Evolutionary conservation across 1,140 invertebrate species (phyloP), one percentile per base, ranked within the genome.

Genomic region (Gryllus bimaculatus): DNA sequence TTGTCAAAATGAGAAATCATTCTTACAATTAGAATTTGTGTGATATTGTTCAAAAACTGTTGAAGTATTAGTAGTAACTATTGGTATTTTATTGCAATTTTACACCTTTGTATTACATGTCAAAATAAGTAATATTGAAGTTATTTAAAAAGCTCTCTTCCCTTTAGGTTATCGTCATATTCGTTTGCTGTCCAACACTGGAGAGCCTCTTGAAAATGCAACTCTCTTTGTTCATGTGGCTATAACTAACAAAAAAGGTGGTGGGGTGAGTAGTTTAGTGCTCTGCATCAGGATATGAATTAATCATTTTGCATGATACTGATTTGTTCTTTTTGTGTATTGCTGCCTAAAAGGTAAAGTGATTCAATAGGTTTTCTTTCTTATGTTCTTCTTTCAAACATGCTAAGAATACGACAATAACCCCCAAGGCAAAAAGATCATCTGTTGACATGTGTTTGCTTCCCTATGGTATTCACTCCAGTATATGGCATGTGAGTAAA

Each of bases 211-310:
- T 79, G 86, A 88, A 54, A 88, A 89, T 81, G 87, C 88, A 76
- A 88, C 88, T 39, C 83, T 91, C 12, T 91, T 91, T 84, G 88
- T 91, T 47, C 90, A 92, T 83, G 84, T 92, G 49, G 88, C 89
- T 15, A 88, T 91, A 74, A 90, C 89, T 48, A 89, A 89, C 82
- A 88, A 88, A 82, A 82, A 86, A 81, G 89, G 88, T 18, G 89
- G 89, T 78, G 89, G 88, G 83, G 87, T 89, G 82, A 84, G 87
- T 86, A 73, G 48, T 39, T 48, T 75, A 48, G 47, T 8, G 8
- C 48, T 20, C 10, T 54, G 13, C n/a, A n/a, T 75, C n/a, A n/a
- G n/a, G 6, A 18, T n/a, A 18, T 77, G 12, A 8, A 8, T 49
- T 47, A 54, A 20, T 26, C 18, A 48, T 47, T 48, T 48, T 15